Base-by-base conservation (phyloP, 2,797 vertebrate species). In the Chloroceryle amazona region DNA sequence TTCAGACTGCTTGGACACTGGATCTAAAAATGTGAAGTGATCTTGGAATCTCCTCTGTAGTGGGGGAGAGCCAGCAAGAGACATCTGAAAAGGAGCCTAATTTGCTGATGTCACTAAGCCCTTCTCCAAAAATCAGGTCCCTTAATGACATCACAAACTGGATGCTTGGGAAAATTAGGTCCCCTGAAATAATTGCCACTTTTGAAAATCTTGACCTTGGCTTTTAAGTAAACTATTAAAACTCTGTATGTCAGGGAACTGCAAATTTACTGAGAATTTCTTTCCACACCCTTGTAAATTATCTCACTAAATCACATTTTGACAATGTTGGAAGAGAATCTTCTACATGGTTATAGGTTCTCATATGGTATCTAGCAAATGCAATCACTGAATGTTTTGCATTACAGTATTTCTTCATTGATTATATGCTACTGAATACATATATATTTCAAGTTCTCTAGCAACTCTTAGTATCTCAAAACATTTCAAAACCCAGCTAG, bases 401-500 rank as follows among this genome's bases (percentile, higher is more conserved):
- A 29, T 68, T 49, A 54, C 3, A 63, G 22, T n/a, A 39, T 82
- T 86, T 85, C 23, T 71, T 82, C 20, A 61, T 1, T 89, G 29
- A 81, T 80, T 21, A 44, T 46, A 26, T 79, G 33, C 47, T 37
- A 65, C 35, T 86, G 31, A 83, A 63, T 20, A 65, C 16, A 65
- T 23, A 52, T 60, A 52, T 60, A 52, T 78, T 63, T 54, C 31
- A 58, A 10, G 70, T 94, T 84, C 12, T 82, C 37, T 71, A 60
- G 39, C n/a, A 86, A 37, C 35, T 67, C 67, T 46, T 63, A 14
- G 21, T 67, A 31, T 47, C 63, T 81, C 61, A 92, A 86, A 92
- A 41, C 51, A 79, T 89, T 92, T 81, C 68, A 61, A 74, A 92
- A 71, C 71, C 80, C 22, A 83, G 33, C 11, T 42, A 78, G 52